Percentiles rank a stretch among this genome's conserved stretches.
Evolutionary conservation across 35 echinoderm and acorn worm genomes (phyloP).

Genomic region (Heliocidaris tuberculata): DNA sequence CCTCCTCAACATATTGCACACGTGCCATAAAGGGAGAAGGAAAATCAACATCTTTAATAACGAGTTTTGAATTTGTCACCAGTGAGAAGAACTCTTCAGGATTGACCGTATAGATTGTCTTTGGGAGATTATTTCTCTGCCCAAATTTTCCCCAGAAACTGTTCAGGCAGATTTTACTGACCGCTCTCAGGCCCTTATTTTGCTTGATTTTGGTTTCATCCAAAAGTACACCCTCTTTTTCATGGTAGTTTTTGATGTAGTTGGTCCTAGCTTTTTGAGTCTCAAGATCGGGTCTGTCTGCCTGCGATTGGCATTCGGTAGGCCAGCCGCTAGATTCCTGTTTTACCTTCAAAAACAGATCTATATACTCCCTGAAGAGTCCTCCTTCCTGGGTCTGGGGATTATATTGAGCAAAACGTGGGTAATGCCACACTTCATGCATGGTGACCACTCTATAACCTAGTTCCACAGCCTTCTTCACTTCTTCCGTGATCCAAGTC

Average conservation of each 20-base stretch:
- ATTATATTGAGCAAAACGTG: constrained; percentile 47
- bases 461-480: constrained; percentile 61
- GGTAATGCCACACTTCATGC: constrained; percentile 75
- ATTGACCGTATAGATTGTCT: constrained; percentile 45
- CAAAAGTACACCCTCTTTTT: constrained; percentile 66
- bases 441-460: constrained; percentile 53
- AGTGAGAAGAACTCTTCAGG: constrained; percentile 54
- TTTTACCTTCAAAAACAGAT: constrained; percentile 64
- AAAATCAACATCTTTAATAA: constrained; percentile 51
- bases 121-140: constrained; percentile 60
- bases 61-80: neutral
- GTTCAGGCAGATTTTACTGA: constrained; percentile 67
- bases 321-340: constrained; percentile 69
- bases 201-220: constrained; percentile 49
- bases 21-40: constrained; percentile 55
- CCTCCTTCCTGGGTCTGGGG: constrained; percentile 49
- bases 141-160: constrained; percentile 77
- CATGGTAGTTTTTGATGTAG: constrained; percentile 50
- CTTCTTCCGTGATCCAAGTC: constrained; percentile 71
- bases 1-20: constrained; percentile 53
- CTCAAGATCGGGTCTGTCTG: neutral
- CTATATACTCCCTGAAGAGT: constrained; percentile 72
- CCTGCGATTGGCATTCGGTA: neutral
- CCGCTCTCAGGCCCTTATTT: constrained; percentile 62
- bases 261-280: constrained; percentile 39